Base-by-base conservation (phyloP, 2,888 invertebrate genomes). In the Onthophagus sagittarius region DNA sequence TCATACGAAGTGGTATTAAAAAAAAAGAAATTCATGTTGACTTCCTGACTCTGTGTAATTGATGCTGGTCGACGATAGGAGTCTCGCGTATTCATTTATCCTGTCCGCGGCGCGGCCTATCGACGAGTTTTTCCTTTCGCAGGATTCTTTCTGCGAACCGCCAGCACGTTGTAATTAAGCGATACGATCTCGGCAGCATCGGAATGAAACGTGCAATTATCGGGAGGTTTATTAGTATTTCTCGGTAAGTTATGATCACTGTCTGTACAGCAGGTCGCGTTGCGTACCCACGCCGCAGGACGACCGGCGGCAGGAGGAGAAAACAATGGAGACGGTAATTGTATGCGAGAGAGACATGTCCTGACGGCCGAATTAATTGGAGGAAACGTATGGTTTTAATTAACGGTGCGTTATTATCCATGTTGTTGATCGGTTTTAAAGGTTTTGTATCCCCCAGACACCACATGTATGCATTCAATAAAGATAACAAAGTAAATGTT, bases 171-270 rank as follows among this genome's bases (percentile, higher is more conserved):
- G 67, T 32, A 67, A 67, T 67, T 67, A 67, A 67, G 67, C 23
- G 67, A 67, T 67, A 67, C 31, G 67, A 67, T 67, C 67, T 67
- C 31, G 67, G 23, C 23, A 23, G 31, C 32, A 23, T 23, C 64
- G 64, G 64, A 67, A 67, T 67, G 32, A 67, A 15, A 67, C 67
- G 23, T 67, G 23, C 32, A 67, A 67, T 67, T 67, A 67, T 67
- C 67, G 15, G 31, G 67, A 67, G 15, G 67, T 67, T 67, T 67
- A 67, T 67, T 67, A 67, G 67, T 67, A 67, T 67, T 67, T 67
- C 67, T 31, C 67, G 67, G 67, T 67, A 67, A 67, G 67, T 67
- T 67, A 67, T 67, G 67, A 67, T 67, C 67, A 15, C 67, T 31
- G 67, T 67, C 31, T 15, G 31, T 67, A n/a, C 39, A 7, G 39